Base-by-base conservation (phyloP, 2,113 vertebrate species). In the Mystacornis crossleyi region DNA sequence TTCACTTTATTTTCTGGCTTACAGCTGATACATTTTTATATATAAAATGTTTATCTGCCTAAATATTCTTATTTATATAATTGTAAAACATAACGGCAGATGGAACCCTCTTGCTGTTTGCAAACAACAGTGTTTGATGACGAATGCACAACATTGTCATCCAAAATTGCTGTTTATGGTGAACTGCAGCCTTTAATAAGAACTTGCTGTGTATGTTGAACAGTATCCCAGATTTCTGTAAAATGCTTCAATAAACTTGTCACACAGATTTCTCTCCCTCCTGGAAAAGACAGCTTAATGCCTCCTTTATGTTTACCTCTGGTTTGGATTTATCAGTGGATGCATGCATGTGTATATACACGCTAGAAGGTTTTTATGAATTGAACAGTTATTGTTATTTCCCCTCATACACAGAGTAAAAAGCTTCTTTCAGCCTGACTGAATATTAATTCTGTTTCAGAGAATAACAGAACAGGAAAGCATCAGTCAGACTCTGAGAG, bases 361-460 rank as follows among this genome's bases (percentile, higher is more conserved):
- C 0, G 2, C 79, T 92, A 47, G 78, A 75, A 94, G 51, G 38
- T 58, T 92, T 93, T 78, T 86, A 92, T 95, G 83, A 92, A 93
- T 91, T 55, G 83, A 42, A 28, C 34, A 53, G 66, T 75, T 93
- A 77, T 38, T 95, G 36, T 86, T 92, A 53, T 86, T 95, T 92
- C 40, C 34, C 13, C n/a, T 90, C 48, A 34, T n/a, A 94, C 36
- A 33, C 40, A 57, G 17, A 89, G 53, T 28, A 72, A 95, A 95
- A 86, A 43, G 65, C 29, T 73, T 25, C 69, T 94, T 96, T 96
- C 91, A 94, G 81, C 86, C 57, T 75, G 65, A 85, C 81, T 69
- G 57, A 67, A 57, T 94, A 94, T 84, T 89, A 95, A 93, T 89
- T 96, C 66, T 51, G 18, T 91, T 86, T 91, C 36, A 42, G 73